phyloP scores from a whole-genome alignment of 2,113 vertebrate genomes.

The Alectura lathami region DNA sequence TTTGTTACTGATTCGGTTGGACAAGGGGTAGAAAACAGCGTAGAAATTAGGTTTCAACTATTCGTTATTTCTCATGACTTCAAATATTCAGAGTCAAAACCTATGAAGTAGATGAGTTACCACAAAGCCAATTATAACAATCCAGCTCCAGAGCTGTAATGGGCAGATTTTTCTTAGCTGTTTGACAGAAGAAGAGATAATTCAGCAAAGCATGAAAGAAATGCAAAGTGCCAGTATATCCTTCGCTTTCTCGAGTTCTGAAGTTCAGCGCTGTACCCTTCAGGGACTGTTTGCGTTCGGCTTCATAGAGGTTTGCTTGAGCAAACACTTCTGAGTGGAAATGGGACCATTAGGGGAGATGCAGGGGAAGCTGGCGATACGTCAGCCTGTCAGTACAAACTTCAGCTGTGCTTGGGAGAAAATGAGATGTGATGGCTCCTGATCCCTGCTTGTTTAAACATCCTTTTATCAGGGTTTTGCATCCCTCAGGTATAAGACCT shows the following conservation, averaged over 20 bases:
- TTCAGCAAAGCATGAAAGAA: conserved; percentile 50
- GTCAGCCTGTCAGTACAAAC: neutral
- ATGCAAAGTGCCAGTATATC: conserved; percentile 6
- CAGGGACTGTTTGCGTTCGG: neutral
- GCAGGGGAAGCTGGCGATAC: neutral
- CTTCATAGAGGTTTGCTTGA: neutral
- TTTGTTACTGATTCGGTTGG: conserved; percentile 33
- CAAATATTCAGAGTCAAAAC: conserved; percentile 19
- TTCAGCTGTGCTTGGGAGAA: neutral
- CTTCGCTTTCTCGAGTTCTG: neutral
- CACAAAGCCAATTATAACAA: conserved; percentile 40
- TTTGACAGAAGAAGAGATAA: conserved; percentile 45
- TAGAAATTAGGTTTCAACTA: conserved; percentile 22
- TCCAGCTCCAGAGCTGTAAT: neutral
- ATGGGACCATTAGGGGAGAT: neutral
- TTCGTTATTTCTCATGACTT: neutral
- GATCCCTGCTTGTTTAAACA: neutral
- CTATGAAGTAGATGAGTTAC: conserved; percentile 31
- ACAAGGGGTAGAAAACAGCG: conserved; percentile 6
- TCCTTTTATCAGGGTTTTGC: neutral
- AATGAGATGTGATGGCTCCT: conserved; percentile 22
- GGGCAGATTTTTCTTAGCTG: conserved; percentile 25
- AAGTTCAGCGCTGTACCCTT: neutral
- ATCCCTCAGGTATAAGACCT: neutral
- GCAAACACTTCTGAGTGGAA: neutral